phyloP scores from a whole-genome alignment of 1,140 invertebrate species.

The Lepidurus packardi region DNA sequence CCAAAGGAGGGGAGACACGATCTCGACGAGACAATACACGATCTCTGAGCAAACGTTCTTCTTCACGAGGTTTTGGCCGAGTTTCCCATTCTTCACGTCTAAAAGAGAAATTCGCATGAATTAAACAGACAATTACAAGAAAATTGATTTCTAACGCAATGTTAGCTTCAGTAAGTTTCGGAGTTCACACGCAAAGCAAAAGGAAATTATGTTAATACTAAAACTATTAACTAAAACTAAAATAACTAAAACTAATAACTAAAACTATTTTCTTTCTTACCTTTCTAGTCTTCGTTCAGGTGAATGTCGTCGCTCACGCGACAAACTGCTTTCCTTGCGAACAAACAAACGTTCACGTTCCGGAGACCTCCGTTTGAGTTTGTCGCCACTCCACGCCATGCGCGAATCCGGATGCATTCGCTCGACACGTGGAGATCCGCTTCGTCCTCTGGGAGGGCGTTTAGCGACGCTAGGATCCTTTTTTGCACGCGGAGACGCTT shows the following conservation, averaged over 20 bases:
- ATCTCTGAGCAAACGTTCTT: neutral
- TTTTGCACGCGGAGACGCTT: conserved; percentile 41
- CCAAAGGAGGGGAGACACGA: neutral
- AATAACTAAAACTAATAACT: too few species aligned
- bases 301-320: conserved; percentile 1
- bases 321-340: neutral
- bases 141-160: neutral
- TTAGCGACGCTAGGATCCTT: conserved; percentile 9
- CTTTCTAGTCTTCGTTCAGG: conserved; percentile 4
- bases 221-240: too few species aligned
- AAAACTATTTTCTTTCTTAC: neutral
- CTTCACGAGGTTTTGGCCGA: neutral
- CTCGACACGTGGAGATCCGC: neutral
- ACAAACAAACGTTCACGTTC: neutral
- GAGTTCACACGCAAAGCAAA: neutral
- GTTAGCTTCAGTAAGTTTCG: too few species aligned
- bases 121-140: neutral
- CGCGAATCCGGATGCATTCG: conserved; percentile 4
- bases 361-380: neutral
- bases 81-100: conserved; percentile 1
- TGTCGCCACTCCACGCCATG: neutral
- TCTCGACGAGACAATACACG: neutral
- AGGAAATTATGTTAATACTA: neutral
- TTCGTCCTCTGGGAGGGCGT: neutral
- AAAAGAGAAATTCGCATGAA: neutral